phyloP scores from a whole-genome alignment of 2,113 vertebrate species.

The Erythrocercus mccallii region DNA sequence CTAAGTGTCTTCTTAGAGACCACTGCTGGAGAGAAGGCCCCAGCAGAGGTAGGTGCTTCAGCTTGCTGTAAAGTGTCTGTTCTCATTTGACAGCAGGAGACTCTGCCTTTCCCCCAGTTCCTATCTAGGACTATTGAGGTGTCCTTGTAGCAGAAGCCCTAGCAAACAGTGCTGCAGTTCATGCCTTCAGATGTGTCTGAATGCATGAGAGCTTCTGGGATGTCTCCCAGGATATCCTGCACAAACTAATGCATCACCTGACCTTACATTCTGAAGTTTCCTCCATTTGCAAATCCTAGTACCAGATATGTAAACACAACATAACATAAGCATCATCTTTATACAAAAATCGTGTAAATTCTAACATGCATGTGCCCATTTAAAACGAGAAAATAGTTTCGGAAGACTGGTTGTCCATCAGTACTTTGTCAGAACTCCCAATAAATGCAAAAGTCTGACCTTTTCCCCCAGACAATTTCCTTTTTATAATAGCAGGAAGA shows the following conservation, averaged over 20 bases:
- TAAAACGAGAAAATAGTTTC: background rate
- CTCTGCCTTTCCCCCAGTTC: background rate
- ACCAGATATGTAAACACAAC: background rate
- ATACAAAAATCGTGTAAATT: background rate
- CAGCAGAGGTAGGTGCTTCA: background rate
- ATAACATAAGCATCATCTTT: background rate
- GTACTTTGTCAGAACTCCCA: background rate
- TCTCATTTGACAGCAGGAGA: background rate
- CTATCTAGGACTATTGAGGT: background rate
- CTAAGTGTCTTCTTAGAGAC: background rate
- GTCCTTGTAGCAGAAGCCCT: background rate
- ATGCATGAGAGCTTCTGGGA: fast-evolving
- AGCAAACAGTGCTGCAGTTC: background rate
- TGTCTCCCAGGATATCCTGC: background rate
- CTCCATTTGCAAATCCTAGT: background rate
- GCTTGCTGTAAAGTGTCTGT: background rate
- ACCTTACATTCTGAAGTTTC: background rate
- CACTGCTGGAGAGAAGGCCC: background rate
- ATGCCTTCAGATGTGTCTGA: background rate
- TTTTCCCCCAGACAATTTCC: background rate
- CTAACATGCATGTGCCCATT: background rate
- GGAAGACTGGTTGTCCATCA: background rate
- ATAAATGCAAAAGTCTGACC: background rate
- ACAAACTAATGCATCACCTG: background rate
- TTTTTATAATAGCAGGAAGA: slow-evolving; percentile 20